Conservation (phyloP, 2,113 vertebrate species). For the Calypte anna region DNA sequence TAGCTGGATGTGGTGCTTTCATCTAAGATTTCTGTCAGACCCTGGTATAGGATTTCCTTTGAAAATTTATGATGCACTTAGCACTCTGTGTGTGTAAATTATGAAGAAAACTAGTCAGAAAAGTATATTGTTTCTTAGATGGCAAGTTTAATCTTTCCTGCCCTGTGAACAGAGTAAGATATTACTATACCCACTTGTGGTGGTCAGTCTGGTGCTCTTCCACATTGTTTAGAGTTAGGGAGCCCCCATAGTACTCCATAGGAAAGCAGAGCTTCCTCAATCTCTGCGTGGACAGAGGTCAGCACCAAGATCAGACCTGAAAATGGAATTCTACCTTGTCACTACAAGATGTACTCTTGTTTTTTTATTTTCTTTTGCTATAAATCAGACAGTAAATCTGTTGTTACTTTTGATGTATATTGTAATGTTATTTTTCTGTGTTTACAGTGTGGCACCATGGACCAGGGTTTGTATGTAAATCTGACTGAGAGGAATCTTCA, state of each 20-base stretch:
- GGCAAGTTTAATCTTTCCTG: neutral
- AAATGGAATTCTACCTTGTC: neutral
- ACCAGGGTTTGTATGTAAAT: slow-evolving; percentile 91
- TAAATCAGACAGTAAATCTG: neutral
- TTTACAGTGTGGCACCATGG: slow-evolving; percentile 92
- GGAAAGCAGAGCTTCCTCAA: neutral
- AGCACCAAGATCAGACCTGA: neutral
- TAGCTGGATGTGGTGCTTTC: neutral
- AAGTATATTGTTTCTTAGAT: neutral
- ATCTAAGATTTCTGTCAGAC: neutral
- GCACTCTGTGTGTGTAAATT: neutral
- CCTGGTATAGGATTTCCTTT: neutral
- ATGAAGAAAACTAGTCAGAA: neutral
- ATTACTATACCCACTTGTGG: neutral
- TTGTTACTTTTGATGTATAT: neutral
- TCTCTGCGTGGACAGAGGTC: neutral
- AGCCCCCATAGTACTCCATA: neutral
- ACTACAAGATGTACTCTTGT: neutral
- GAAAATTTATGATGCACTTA: neutral
- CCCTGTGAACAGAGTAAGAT: neutral
- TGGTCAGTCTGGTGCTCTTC: neutral
- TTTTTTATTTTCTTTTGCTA: neutral
- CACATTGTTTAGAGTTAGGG: neutral
- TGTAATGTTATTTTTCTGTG: neutral
- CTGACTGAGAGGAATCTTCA: slow-evolving; percentile 94